Conservation (phyloP, 2,113 vertebrate genomes). For the Jaculus jaculus region DNA sequence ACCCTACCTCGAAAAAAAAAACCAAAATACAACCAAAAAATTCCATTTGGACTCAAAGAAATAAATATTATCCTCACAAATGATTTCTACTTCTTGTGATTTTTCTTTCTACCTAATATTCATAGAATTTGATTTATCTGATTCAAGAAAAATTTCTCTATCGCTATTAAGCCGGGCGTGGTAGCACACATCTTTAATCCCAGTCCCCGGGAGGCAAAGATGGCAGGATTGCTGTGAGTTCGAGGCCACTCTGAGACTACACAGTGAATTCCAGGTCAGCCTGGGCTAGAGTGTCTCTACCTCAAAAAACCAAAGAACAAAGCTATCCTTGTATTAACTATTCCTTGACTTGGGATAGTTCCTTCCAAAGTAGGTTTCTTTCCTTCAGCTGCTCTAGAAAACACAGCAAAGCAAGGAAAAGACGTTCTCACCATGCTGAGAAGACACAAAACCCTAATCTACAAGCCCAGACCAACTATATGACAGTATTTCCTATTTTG, state of each 20-base stretch:
- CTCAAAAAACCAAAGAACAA: not conserved
- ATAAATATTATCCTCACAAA: not conserved
- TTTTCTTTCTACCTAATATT: not conserved
- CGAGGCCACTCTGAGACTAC: too few species aligned
- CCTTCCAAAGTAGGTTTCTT: not conserved
- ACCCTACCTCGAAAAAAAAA: too few species aligned
- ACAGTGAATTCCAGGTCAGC: too few species aligned
- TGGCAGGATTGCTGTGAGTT: too few species aligned
- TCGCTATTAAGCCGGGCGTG: not conserved
- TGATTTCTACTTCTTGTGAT: not conserved
- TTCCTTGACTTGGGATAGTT: not conserved
- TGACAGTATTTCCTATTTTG: slow-evolving; percentile 61
- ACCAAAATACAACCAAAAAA: too few species aligned
- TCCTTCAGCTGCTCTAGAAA: not conserved
- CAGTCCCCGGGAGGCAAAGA: too few species aligned
- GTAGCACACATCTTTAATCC: too few species aligned
- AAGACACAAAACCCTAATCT: slow-evolving; percentile 15
- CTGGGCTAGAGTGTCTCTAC: too few species aligned
- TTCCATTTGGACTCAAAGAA: not conserved
- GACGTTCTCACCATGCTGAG: not conserved
- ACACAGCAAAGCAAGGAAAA: slow-evolving; percentile 4
- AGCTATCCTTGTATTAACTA: not conserved
- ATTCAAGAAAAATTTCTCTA: slow-evolving; percentile 21
- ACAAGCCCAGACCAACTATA: slow-evolving; percentile 31
- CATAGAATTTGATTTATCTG: not conserved